Base-by-base conservation (phyloP, 2,888 invertebrate genomes). In the Dolichopus griseipennis region DNA sequence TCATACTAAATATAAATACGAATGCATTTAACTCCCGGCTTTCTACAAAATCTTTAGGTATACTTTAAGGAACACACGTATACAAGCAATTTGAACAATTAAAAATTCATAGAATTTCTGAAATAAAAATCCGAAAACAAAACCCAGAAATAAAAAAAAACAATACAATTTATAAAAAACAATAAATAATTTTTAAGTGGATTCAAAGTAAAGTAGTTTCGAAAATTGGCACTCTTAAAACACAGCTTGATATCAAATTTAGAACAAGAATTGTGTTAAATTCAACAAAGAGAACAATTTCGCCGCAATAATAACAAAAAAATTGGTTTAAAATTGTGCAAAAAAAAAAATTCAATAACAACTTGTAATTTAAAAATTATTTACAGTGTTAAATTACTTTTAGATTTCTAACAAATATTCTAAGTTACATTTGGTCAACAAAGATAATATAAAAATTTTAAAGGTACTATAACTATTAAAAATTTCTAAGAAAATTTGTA, bases 261-360 rank as follows among this genome's bases (percentile, higher is more conserved):
- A 6, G 6, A 52, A 52, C 52, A 52, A 52, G 52, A 52, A 18
- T 52, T 6, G n/a, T 4, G 27, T 27, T 27, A 5, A 27, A 27
- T 27, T 27, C 52, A 18, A 52, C 18, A 52, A 52, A 27, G 27
- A 27, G 27, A n/a, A 52, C 52, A 52, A 52, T 52, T 37, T 52
- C 15, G n/a, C 52, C 52, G 52, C 52, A 52, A 52, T 52, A 52
- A 52, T 52, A 52, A 52, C 52, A 52, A 52, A 52, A 52, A 52
- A 52, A 52, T 52, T 52, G n/a, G 18, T 18, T 52, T 52, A 2
- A 18, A 52, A 52, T 52, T 52, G 52, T 52, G 52, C 52, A 52
- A 52, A 52, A 52, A 52, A n/a, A n/a, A n/a, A n/a, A n/a, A n/a
- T n/a, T n/a, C n/a, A n/a, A n/a, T n/a, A n/a, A n/a, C n/a, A n/a